These are phyloP conservation scores for Muscicapa adusta DNA, from an alignment of 2,113 vertebrate species.

Conservation along the genomic window DNA sequence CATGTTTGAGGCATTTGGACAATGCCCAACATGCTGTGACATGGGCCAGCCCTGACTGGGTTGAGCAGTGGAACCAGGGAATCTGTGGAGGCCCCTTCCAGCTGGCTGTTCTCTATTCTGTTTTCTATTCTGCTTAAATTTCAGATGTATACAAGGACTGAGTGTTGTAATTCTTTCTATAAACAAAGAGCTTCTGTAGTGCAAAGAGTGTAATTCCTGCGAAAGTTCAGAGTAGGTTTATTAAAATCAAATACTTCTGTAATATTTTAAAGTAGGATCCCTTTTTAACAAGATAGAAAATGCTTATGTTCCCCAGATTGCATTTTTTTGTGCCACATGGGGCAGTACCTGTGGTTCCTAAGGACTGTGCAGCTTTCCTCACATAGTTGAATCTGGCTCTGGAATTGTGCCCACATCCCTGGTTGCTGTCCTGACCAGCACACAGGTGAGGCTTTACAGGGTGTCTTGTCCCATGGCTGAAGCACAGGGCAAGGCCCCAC, in stretches of 20 bases:
- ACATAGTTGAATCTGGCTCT: neutral
- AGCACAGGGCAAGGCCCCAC: neutral
- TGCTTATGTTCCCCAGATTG: neutral
- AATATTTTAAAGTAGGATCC: neutral
- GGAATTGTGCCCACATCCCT: neutral
- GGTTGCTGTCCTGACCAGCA: neutral
- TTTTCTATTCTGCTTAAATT: neutral
- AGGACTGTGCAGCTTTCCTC: neutral
- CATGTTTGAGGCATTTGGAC: neutral
- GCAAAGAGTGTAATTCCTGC: neutral
- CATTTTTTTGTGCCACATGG: neutral
- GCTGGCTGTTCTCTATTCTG: neutral
- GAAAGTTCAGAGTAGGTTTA: neutral
- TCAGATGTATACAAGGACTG: neutral
- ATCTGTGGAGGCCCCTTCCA: neutral
- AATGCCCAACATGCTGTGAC: neutral
- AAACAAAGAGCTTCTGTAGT: neutral
- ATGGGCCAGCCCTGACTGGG: neutral
- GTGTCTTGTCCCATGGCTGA: neutral
- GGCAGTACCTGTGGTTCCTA: neutral
- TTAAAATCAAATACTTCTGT: neutral
- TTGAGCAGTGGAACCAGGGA: neutral
- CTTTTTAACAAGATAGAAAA: neutral
- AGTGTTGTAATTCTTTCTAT: neutral
- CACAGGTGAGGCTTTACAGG: neutral